Evolutionary conservation across 2,797 vertebrate genomes (phyloP), one percentile per base, ranked within the genome.

Genomic region (Pantherophis alleghaniensis): DNA sequence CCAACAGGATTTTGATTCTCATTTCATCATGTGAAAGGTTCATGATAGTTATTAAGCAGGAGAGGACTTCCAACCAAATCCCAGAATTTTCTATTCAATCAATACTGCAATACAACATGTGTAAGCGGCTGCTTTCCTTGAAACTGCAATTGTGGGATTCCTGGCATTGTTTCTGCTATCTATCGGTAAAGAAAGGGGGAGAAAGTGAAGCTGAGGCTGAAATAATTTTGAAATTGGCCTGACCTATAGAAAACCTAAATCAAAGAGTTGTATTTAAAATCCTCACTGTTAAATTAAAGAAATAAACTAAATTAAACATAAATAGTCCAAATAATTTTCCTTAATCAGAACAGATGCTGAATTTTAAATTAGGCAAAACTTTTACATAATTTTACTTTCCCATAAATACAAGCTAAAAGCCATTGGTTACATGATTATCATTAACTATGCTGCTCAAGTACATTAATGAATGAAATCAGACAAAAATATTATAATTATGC

Each of bases 401-500:
- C 47, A 0, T 0, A 47, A 92, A 47, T 92, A 87, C 59, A 91
- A 91, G 7, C 87, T 57, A 91, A 10, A 93, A 89, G 1, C 56
- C 55, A 94, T 94, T 93, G 86, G 37, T 11, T 79, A 37, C 26
- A 90, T 14, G 87, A 53, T 87, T 60, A 0, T 32, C 7, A 47
- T 86, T 92, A 69, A 7, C 63, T 63, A 5, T 22, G 93, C 6
- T 2, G 92, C 89, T 87, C 91, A 89, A 92, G 86, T 0, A 0
- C 93, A 88, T 88, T 92, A 91, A 69, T 91, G 94, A 95, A 51
- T 94, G 91, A 86, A 94, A 66, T 53, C 56, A 92, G 93, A 91
- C 94, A 95, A 92, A 96, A 94, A 94, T 95, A 91, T 0, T 89
- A 69, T 91, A 95, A 90, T 92, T 7, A 63, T 93, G 90, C 90